Evolutionary conservation across 2,888 invertebrate genomes (phyloP), one percentile per base, ranked within the genome.

Genomic region (Eupithecia pulchellata): DNA sequence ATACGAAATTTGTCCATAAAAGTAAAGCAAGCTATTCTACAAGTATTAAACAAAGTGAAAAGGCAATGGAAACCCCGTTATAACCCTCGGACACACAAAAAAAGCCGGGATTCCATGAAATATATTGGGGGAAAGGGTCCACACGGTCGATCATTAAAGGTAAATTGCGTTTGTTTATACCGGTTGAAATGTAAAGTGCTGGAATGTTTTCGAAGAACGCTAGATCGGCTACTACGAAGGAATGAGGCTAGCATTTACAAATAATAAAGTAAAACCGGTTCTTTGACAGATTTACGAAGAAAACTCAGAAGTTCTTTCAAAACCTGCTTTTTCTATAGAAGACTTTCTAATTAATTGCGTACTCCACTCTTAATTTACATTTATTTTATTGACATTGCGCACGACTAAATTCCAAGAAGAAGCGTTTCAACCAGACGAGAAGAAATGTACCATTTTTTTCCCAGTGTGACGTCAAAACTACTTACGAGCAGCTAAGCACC

Each of bases 151-250:
- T 91, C 89, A 90, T 91, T 91, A 90, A 90, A 89, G 85, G 90
- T 90, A 87, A 91, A 92, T 90, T 90, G 87, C 89, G 85, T 84
- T 87, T 89, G 86, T 90, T 91, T 89, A 89, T 89, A 88, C 84
- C 83, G 83, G 88, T 84, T 86, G 85, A 86, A 89, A 89, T 88
- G 90, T 88, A 86, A 88, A 89, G 86, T 84, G 85, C 82, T 85
- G 82, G 86, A 88, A 87, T 86, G 85, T 86, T 84, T 86, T 81
- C 84, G 85, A 81, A 83, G 81, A 82, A 81, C 82, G 85, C 82
- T 81, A 72, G 79, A 81, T 81, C 36, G 79, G 25, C 52, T 25
- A 25, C 57, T 17, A 29, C 27, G 29, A 30, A 29, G 29, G 57
- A 57, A 57, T 57, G 57, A 17, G 29, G 57, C 57, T 52, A 25